Percentiles rank a stretch among this genome's conserved stretches.
Evolutionary conservation across 2,888 invertebrate genomes (phyloP).

Genomic region (Phengaris alcon): DNA sequence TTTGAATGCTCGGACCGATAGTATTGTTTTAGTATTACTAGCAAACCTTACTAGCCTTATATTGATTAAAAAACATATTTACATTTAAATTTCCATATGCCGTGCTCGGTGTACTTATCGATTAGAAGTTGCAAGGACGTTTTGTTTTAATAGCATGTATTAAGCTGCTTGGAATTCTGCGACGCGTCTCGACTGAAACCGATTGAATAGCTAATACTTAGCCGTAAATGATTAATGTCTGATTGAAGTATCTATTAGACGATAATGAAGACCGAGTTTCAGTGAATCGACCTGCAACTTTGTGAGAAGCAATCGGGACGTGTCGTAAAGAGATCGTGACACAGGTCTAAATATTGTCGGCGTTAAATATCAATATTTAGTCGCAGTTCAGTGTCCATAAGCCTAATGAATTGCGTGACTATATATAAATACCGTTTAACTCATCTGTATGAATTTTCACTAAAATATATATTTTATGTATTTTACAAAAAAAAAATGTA

Average conservation of each 20-base stretch:
- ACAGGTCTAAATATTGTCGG: constrained; percentile 12
- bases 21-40: constrained; percentile 62
- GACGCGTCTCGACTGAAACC: constrained; percentile 33
- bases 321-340: constrained; percentile 10
- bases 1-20: constrained; percentile 68
- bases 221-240: constrained; percentile 39
- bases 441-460: background rate
- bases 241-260: constrained; percentile 35
- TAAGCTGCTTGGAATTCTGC: constrained; percentile 36
- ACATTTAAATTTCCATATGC: constrained; percentile 71
- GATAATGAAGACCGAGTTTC: constrained; percentile 29
- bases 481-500: background rate
- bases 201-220: constrained; percentile 36
- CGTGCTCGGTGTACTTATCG: constrained; percentile 72
- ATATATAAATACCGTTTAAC: background rate
- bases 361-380: constrained; percentile 15
- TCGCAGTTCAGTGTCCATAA: background rate
- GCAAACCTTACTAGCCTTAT: constrained; percentile 52
- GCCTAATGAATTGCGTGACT: background rate
- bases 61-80: constrained; percentile 74
- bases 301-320: constrained; percentile 17
- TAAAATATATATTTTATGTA: too few relatives aligned
- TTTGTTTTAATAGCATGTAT: constrained; percentile 41
- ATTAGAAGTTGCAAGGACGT: constrained; percentile 52
- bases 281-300: constrained; percentile 32